Base-by-base conservation (phyloP, 2,797 vertebrate genomes). In the Coendou prehensilis region DNA sequence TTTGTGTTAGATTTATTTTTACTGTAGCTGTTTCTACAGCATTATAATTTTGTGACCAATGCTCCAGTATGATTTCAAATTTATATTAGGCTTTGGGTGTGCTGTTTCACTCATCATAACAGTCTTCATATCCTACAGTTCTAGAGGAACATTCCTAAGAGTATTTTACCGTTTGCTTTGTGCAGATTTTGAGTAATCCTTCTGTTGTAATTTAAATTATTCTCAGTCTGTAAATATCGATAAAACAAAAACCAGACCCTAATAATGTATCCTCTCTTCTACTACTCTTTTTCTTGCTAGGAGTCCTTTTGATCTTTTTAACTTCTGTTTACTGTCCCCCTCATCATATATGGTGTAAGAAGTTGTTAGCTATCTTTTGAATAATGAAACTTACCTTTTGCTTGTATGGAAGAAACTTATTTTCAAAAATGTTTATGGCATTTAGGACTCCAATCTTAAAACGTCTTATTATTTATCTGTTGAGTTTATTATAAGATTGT, bases 101-200 rank as follows among this genome's bases (percentile, higher is more conserved):
- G 1, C 69, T 90, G 52, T 2, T 59, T 95, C 20, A 28, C 8
- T 85, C 33, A 59, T 28, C 45, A 41, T 76, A 88, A 50, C 47
- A 64, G 9, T 56, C 22, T 57, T 33, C 23, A 52, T 84, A 28
- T 45, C 33, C 45, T 94, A 3, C 59, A 63, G 63, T 89, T 92
- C 56, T 85, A 57, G 52, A 73, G 10, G 64, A 89, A 82, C n/a
- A n/a, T 64, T 67, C 10, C 30, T 73, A 75, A 41, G 9, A 76
- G 81, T 89, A 85, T 85, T 95, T 94, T 94, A 18, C 54, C 11
- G 4, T 85, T 94, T 71, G 13, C n/a, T 96, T 59, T 83, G 61
- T 81, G 30, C 7, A 89, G 3, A 87, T 71, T 75, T 93, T 78
- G 26, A 85, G 11, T 94, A 63, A 3, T 80, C 59, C 41, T 61